Percentiles rank a stretch among this genome's conserved stretches.
Evolutionary conservation across 2,888 invertebrate genomes (phyloP).

Genomic region (Rhingia campestris): DNA sequence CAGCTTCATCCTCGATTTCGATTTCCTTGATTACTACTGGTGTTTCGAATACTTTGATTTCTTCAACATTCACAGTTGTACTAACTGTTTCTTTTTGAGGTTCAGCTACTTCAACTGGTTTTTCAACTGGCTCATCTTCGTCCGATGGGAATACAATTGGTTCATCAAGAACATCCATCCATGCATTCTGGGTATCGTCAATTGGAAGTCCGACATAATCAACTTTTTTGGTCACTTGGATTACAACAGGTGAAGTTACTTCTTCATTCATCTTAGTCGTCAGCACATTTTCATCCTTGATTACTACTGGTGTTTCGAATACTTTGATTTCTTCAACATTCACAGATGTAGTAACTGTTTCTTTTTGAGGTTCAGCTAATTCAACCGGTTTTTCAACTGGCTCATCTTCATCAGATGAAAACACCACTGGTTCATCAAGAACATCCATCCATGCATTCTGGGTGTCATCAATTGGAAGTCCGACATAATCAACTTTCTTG

Average conservation of each 20-base stretch:
- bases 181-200: slow-evolving; percentile 76
- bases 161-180: slow-evolving; percentile 79
- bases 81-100: slow-evolving; percentile 32
- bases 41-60: slow-evolving; percentile 52
- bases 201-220: slow-evolving; percentile 75
- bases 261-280: background rate
- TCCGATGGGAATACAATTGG: slow-evolving; percentile 77
- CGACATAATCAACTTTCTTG: slow-evolving; percentile 70
- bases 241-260: background rate
- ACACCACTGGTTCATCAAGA: slow-evolving; percentile 59
- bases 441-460: slow-evolving; percentile 78
- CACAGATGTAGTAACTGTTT: background rate
- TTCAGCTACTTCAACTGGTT: background rate
- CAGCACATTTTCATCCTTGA: slow-evolving; percentile 47
- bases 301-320: slow-evolving; percentile 32
- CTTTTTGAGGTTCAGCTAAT: background rate
- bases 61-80: slow-evolving; percentile 75
- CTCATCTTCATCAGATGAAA: slow-evolving; percentile 70
- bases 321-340: slow-evolving; percentile 76
- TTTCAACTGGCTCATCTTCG: slow-evolving; percentile 58
- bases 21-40: slow-evolving; percentile 61
- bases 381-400: background rate
- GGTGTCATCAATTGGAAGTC: slow-evolving; percentile 76
- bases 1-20: slow-evolving; percentile 62
- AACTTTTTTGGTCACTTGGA: slow-evolving; percentile 20